Evolutionary conservation across 2,888 invertebrate genomes (phyloP), one percentile per base, ranked within the genome.

Genomic region (Rhyacophila evoluta): DNA sequence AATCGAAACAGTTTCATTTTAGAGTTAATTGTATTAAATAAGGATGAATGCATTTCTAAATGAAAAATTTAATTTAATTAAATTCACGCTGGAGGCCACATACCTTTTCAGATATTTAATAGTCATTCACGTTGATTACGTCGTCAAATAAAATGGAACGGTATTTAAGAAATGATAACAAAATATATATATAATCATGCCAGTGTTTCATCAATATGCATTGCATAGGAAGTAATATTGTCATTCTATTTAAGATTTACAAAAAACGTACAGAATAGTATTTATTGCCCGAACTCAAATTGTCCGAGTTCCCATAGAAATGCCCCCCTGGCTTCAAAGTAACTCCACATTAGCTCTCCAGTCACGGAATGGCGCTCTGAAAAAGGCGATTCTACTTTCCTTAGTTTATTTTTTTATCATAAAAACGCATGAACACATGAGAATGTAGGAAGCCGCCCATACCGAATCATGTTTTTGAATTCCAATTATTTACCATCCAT

Each of bases 401-500:
- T 72, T 72, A 33, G 25, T 37, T 71, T 72, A 37, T 72, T 72
- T 72, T 72, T 36, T 72, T 36, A 25, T 37, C 25, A 36, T 36
- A 72, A 72, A 68, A 69, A 69, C 69, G 28, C 69, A 69, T 69
- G 69, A n/a, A 69, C 33, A 28, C 12, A 69, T 69, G 33, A 69
- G 33, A 27, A 11, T 69, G 19, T 55, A 55, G 15, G 55, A 25
- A 19, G 5, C 19, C 19, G 55, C 12, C 55, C 19, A 55, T 55
- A 55, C 19, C 10, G 41, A 6, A 19, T 5, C 15, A 55, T 55
- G 55, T 55, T 55, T 55, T 55, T 4, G 25, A 55, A 55, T 6
- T 25, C 19, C 55, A 55, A 55, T 55, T 55, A 55, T 55, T 55
- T 55, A 55, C 55, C 15, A 55, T 25, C 55, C 25, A 55, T 55